Evolutionary conservation across 2,113 vertebrate genomes (phyloP).

Genomic region (Nesoenas mayeri): DNA sequence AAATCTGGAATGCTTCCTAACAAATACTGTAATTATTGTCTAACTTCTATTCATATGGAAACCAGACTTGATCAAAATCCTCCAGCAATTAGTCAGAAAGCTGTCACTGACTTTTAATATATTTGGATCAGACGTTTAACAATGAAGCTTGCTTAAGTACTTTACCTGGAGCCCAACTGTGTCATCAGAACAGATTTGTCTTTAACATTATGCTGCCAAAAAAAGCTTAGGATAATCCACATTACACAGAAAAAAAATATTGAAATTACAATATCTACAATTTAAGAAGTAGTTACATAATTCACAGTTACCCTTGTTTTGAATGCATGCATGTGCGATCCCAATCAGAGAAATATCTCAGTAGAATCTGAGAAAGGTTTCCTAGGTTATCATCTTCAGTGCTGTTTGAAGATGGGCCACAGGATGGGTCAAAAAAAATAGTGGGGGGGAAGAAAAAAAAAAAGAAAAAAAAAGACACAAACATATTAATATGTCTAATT

Average conservation of each 20-base stretch:
- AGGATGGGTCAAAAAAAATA: too few relatives aligned
- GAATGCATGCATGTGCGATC: background rate
- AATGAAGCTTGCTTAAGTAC: background rate
- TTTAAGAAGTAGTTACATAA: background rate
- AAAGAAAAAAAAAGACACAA: background rate
- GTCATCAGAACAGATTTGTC: background rate
- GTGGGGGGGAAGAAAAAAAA: too few relatives aligned
- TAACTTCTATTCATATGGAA: background rate
- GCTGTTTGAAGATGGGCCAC: background rate
- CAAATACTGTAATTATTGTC: background rate
- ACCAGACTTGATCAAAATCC: background rate
- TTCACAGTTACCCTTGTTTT: conserved; percentile 18
- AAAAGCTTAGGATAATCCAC: background rate
- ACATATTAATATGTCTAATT: background rate
- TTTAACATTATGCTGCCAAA: background rate
- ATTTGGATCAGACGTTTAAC: background rate
- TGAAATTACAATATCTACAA: background rate
- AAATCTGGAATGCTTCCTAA: background rate
- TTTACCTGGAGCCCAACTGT: background rate
- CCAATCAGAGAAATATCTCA: conserved; percentile 30
- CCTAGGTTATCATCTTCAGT: background rate
- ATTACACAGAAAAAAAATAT: background rate
- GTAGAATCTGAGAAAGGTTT: conserved; percentile 19
- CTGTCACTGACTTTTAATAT: background rate
- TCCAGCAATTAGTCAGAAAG: background rate